These are phyloP conservation scores for Phalloptychus januarius DNA, from an alignment of 2,797 vertebrate species.

Conservation along the genomic window DNA sequence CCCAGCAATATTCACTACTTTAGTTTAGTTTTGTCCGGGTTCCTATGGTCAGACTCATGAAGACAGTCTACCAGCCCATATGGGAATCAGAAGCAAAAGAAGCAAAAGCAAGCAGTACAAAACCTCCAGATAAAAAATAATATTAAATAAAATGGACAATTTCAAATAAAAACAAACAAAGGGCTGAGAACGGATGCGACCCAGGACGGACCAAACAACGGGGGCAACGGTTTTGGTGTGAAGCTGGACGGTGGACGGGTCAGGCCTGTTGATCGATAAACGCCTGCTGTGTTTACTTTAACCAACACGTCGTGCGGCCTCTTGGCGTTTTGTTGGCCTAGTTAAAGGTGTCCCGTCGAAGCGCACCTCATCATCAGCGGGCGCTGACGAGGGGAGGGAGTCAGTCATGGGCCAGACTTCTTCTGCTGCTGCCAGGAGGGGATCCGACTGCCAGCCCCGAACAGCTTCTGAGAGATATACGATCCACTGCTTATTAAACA, in stretches of 20 bases:
- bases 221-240: not conserved
- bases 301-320: not conserved
- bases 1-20: too few species aligned
- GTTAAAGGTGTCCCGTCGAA: constrained; percentile 28
- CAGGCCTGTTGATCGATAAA: not conserved
- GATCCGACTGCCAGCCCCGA: constrained; percentile 41
- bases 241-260: not conserved
- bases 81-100: not conserved
- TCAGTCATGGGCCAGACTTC: constrained; percentile 47
- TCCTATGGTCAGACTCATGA: not conserved
- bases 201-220: not conserved
- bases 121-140: not conserved
- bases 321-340: not conserved
- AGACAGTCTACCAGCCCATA: not conserved
- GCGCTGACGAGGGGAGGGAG: constrained; percentile 26
- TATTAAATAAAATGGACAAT: not conserved
- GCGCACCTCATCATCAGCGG: constrained; percentile 52
- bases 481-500: constrained; percentile 75
- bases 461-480: constrained; percentile 49
- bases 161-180: not conserved
- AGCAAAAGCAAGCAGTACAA: not conserved
- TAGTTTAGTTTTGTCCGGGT: not conserved
- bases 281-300: not conserved
- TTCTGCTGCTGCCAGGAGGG: constrained; percentile 30
- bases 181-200: not conserved